Base-by-base conservation (phyloP, 92 coral and sea anemone species). In the Zoanthus sociatus region DNA sequence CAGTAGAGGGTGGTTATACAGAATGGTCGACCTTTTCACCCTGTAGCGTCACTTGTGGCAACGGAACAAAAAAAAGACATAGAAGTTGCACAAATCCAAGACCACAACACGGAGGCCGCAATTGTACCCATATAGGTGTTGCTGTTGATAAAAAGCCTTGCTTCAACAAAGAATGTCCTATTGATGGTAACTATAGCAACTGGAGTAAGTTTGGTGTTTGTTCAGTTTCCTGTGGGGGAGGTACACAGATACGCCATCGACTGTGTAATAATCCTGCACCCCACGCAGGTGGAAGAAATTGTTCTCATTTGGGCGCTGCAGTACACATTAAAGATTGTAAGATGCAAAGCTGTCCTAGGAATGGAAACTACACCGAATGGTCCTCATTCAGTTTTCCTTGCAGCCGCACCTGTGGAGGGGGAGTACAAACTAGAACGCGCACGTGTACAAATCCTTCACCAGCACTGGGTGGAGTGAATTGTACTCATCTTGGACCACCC, bases 391-490 rank as follows among this genome's bases (percentile, higher is more conserved):
- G 85, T n/a, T 66, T 5, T 60, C 76, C 81, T 16, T 93, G 96
- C 42, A 78, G 87, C 14, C 56, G 53, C 26, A 61, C 91, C 8
- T 93, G 96, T 70, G 92, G 90, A 16, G 87, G 89, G 7, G 96
- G 96, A 5, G 30, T 72, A 61, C 89, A 76, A 63, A 79, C 84
- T 61, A 87, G 96, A 68, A 85, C 83, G 11, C 84, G 96, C 26
- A 87, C 86, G 68, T 93, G 96, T 78, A 91, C 96, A 68, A 89
- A 89, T 75, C 96, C 96, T 26, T 77, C 90, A 17, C 94, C 96
- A 50, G 71, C 33, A 9, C 85, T 55, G 20, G 96, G 94, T 26
- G 96, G 96, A 0, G 20, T 70, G 26, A 79, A 54, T 67, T 93
- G 96, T 70, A 54, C 92, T 76, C 87, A 66, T 18, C 88, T 93